Conservation (phyloP, 2,113 vertebrate genomes). For the Sceloporus tristichus region DNA sequence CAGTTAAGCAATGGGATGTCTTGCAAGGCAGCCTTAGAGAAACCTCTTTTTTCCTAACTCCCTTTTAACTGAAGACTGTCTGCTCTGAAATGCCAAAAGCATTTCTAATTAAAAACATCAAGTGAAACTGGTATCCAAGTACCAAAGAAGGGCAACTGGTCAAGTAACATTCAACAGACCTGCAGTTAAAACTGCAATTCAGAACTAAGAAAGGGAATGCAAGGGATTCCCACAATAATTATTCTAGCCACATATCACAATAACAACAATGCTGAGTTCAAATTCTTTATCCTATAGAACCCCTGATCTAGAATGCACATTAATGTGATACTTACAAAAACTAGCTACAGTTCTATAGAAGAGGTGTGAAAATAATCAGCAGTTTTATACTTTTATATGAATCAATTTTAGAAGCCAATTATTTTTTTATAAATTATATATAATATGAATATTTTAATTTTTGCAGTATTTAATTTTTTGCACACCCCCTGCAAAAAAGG, state of each 20-base stretch:
- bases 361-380: neutral
- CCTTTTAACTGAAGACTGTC: conserved; percentile 52
- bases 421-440: neutral
- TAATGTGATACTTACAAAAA: neutral
- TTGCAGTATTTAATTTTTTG: neutral
- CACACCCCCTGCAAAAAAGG: neutral
- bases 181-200: conserved; percentile 35
- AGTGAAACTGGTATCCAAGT: conserved; percentile 57
- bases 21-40: conserved; percentile 44
- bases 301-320: neutral
- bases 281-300: neutral
- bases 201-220: conserved; percentile 33
- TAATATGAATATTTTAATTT: neutral
- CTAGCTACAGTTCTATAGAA: accelerated
- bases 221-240: conserved; percentile 61
- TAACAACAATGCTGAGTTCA: neutral
- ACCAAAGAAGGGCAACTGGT: conserved; percentile 24
- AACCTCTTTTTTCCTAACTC: conserved; percentile 47
- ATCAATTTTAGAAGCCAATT: neutral
- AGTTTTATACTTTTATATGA: neutral
- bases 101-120: conserved; percentile 69
- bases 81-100: conserved; percentile 62
- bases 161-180: conserved; percentile 54
- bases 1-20: conserved; percentile 65
- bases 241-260: conserved; percentile 13